Base-by-base conservation (phyloP, 2,797 vertebrate species). In the Premnoplex brunnescens region DNA sequence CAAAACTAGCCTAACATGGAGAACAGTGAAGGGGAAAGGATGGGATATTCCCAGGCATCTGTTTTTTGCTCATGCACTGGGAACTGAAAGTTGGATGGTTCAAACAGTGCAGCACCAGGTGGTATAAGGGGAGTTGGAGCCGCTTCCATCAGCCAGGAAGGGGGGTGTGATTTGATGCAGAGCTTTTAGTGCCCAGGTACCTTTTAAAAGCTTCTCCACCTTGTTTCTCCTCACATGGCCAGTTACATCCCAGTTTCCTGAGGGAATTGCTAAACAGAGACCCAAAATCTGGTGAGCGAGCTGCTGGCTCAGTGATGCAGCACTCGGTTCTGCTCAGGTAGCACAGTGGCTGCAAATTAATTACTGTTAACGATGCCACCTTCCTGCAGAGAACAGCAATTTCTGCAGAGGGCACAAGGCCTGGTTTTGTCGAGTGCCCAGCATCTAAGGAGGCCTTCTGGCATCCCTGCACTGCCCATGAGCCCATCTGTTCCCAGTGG, bases 401-500 rank as follows among this genome's bases (percentile, higher is more conserved):
- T 79, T 88, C 94, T 96, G 74, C 84, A 81, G 88, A 46, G 13
- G 94, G 91, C 87, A 92, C 54, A 27, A 86, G 64, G 67, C 80
- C 88, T 21, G 67, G 74, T 49, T 89, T 79, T 55, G 30, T 43
- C 5, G 0, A 91, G 60, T 82, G 77, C 77, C 71, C 89, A 93
- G 88, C 74, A 83, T 86, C 64, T 49, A 52, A 91, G 75, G 81
- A 95, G 71, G 77, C 94, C 88, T 94, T 90, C 95, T 94, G 96
- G 92, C 88, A 63, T 81, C 59, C 51, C 60, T 66, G 75, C 5
- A 0, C 88, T 79, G 78, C 54, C 93, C 88, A 0, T 52, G 94
- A 93, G 86, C 79, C 94, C 96, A 94, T 95, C 73, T 96, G 94
- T 77, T 96, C 93, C 80, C 95, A 77, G 95, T 66, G 39, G 95